Conservation (phyloP, 2,113 vertebrate genomes). For the Ancistrus triradiatus region DNA sequence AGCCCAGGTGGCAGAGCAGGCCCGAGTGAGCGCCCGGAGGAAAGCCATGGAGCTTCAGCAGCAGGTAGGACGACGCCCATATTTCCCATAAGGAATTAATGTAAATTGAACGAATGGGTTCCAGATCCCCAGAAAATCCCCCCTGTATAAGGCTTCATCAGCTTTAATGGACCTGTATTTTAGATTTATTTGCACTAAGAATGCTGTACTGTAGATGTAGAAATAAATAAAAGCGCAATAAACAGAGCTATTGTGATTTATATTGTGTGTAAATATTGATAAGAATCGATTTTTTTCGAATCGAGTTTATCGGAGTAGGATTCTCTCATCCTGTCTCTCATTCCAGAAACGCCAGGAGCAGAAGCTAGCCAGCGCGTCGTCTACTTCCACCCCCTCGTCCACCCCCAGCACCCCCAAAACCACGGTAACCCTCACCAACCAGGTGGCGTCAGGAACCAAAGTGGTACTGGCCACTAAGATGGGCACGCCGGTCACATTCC, state of each 20-base stretch:
- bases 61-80: conserved; percentile 75
- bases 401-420: conserved; percentile 77
- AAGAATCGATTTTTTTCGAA: no score
- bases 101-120: no score
- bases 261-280: no score
- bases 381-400: conserved; percentile 67
- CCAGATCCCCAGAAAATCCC: no score
- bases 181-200: no score
- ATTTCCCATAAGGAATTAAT: no score
- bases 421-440: conserved; percentile 70
- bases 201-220: no score
- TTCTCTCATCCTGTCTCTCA: neutral
- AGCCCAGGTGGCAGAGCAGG: conserved; percentile 84
- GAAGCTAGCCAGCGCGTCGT: conserved; percentile 69
- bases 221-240: no score
- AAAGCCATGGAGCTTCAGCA: conserved; percentile 79
- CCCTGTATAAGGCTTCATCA: no score
- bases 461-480: conserved; percentile 91
- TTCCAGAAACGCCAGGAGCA: conserved; percentile 88
- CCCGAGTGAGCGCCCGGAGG: conserved; percentile 84
- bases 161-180: no score
- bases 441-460: conserved; percentile 83
- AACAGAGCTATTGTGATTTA: no score
- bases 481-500: conserved; percentile 88
- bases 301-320: no score